phyloP scores from a whole-genome alignment of 1,140 invertebrate species.

The Anastrepha ludens region DNA sequence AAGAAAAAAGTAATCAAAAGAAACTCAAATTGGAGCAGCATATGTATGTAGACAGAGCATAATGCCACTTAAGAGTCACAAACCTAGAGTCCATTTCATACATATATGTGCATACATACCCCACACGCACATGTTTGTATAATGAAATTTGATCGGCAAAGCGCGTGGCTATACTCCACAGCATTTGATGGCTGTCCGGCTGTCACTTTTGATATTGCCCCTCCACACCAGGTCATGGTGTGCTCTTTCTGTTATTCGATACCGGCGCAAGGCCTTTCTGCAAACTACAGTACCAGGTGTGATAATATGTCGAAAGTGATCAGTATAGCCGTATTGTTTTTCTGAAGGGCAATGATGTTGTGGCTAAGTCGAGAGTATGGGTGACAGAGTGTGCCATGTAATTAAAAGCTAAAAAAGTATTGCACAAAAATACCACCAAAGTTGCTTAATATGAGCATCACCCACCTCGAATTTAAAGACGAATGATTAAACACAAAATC shows the following conservation, averaged over 20 bases:
- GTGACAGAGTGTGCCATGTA: background rate
- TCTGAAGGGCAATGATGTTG: background rate
- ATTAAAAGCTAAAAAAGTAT: constrained; percentile 5
- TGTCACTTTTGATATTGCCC: constrained; percentile 34
- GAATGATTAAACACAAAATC: no score
- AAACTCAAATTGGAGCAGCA: background rate
- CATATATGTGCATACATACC: background rate
- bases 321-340: constrained; percentile 2
- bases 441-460: background rate
- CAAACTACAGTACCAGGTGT: constrained; percentile 15
- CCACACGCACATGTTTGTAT: background rate
- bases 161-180: constrained; percentile 22
- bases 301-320: constrained; percentile 46
- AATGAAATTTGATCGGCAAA: constrained; percentile 17
- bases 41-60: constrained; percentile 23
- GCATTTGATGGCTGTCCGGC: constrained; percentile 11
- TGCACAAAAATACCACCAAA: constrained; percentile 27
- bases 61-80: constrained; percentile 11
- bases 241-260: background rate
- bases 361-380: background rate
- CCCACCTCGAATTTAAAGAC: background rate
- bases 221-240: background rate
- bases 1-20: background rate
- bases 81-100: background rate
- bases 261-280: background rate